phyloP scores from a whole-genome alignment of 2,888 invertebrate species.

The Xestia xanthographa region DNA sequence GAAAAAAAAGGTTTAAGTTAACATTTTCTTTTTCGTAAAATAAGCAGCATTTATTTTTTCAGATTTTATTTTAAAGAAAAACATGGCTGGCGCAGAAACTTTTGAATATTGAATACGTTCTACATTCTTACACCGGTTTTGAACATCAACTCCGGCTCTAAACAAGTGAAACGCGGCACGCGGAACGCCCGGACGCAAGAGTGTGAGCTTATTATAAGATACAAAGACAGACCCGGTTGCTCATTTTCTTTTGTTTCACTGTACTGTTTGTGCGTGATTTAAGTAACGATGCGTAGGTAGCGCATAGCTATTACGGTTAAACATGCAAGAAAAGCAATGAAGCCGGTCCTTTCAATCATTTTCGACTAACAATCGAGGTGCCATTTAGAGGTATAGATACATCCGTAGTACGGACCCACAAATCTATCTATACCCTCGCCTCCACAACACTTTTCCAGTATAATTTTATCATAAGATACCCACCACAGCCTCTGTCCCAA shows the following conservation, averaged over 20 bases:
- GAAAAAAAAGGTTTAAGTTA: slow-evolving; percentile 33
- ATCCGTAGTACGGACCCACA: not conserved
- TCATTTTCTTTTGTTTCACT: not conserved
- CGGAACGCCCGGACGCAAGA: not conserved
- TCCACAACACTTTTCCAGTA: slow-evolving; percentile 58
- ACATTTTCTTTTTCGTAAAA: not conserved
- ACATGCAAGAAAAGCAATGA: not conserved
- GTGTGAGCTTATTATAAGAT: not conserved
- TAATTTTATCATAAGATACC: slow-evolving; percentile 62
- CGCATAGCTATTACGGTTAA: not conserved
- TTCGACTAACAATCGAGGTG: slow-evolving; percentile 13
- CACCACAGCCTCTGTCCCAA: slow-evolving; percentile 75
- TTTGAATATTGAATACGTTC: not conserved
- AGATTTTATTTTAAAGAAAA: not conserved
- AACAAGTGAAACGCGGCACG: not conserved
- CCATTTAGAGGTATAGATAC: not conserved
- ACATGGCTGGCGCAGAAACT: too few species aligned
- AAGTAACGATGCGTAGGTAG: too few species aligned
- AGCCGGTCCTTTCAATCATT: not conserved
- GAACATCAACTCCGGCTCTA: rapidly evolving
- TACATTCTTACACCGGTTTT: not conserved
- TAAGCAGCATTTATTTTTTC: not conserved
- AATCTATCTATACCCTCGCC: slow-evolving; percentile 47
- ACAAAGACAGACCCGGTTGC: too few species aligned
- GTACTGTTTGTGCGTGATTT: not conserved